A percentile compares a stretch with the other conserved stretches of the same genome.
phyloP scores from a whole-genome alignment of 2,113 vertebrate species.

The Notothenia coriiceps region DNA sequence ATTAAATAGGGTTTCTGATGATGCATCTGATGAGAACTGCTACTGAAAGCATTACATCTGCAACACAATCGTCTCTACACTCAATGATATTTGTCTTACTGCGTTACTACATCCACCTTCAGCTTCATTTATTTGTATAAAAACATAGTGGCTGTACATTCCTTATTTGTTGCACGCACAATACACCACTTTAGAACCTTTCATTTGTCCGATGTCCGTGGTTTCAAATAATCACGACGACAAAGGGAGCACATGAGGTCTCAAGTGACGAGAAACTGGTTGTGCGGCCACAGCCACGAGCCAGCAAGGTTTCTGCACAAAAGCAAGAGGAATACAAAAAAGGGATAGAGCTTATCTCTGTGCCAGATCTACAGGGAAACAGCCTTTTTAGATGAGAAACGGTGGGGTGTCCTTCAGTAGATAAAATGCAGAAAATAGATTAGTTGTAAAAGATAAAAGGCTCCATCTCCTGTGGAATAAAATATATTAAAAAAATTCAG shows the following conservation, averaged over 20 bases:
- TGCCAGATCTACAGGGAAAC: constrained; percentile 11
- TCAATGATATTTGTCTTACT: no score
- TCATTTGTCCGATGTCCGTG: constrained; percentile 8
- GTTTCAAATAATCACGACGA: constrained; percentile 10
- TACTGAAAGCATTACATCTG: constrained; percentile 10
- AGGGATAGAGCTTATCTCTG: constrained; percentile 16
- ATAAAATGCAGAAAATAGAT: constrained; percentile 9
- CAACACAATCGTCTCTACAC: not conserved
- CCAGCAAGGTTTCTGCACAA: constrained; percentile 17
- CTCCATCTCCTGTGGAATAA: constrained; percentile 13
- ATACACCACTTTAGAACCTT: not conserved
- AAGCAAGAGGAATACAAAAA: constrained; percentile 10
- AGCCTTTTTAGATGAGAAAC: constrained; percentile 14
- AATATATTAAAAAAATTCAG: constrained; percentile 7
- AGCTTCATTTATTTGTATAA: not conserved
- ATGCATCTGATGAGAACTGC: constrained; percentile 2
- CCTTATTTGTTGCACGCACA: constrained; percentile 19
- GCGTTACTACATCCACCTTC: no score
- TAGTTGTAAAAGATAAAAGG: constrained; percentile 12
- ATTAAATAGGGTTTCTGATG: not conserved
- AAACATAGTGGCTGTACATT: not conserved
- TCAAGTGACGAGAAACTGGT: constrained; percentile 55
- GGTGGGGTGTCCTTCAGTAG: not conserved
- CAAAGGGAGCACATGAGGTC: constrained; percentile 22
- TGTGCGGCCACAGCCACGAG: constrained; percentile 30